phyloP scores from a whole-genome alignment of 1,140 invertebrate species.

The Vollenhovia emeryi region DNA sequence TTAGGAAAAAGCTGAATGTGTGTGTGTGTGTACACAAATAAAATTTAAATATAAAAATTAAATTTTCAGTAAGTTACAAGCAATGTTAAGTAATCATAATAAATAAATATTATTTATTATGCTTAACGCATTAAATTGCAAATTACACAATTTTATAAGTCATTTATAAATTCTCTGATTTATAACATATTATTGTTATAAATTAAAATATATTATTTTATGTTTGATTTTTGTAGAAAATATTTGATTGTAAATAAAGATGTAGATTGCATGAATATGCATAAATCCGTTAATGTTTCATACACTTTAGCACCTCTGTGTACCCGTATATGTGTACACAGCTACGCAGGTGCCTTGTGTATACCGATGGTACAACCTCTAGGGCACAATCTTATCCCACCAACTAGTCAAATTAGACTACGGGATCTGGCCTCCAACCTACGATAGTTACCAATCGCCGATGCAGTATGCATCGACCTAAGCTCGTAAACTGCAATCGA shows the following conservation, averaged over 20 bases:
- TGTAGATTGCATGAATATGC: background rate
- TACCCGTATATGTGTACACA: background rate
- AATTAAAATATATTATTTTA: background rate
- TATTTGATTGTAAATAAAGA: background rate
- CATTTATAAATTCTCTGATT: background rate
- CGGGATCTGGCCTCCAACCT: conserved; percentile 24
- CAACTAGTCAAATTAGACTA: conserved; percentile 72
- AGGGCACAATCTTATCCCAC: conserved; percentile 70
- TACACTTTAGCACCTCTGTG: background rate
- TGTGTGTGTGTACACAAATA: too few relatives aligned
- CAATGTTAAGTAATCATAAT: background rate
- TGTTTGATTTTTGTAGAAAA: background rate
- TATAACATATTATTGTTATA: background rate
- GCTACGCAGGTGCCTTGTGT: background rate
- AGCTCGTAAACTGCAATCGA: background rate
- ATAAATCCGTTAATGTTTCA: background rate
- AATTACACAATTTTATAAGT: background rate
- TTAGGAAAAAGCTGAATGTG: background rate
- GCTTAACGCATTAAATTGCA: background rate
- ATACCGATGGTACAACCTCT: conserved; percentile 61
- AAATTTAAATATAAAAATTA: background rate
- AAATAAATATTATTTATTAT: conserved; percentile 1
- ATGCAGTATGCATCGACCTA: conserved; percentile 16
- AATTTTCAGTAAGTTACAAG: background rate
- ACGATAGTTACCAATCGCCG: conserved; percentile 57